phyloP scores from a whole-genome alignment of 2,113 vertebrate genomes.

The Cervus canadensis region DNA sequence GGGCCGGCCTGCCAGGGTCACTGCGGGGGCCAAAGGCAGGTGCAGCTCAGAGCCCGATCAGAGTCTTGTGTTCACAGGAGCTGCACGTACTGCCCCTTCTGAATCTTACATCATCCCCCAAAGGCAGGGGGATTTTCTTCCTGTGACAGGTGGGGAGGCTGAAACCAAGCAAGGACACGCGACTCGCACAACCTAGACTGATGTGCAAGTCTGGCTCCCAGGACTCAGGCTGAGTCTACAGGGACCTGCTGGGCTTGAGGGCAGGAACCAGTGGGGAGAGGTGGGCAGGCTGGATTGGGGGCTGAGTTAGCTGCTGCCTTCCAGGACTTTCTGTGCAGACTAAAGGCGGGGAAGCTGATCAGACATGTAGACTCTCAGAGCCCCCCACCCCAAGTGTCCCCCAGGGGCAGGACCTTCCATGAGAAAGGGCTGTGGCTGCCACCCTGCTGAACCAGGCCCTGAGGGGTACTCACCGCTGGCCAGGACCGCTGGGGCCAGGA shows the following conservation, averaged over 20 bases:
- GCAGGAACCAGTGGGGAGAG: neutral
- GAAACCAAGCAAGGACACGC: neutral
- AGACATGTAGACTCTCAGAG: neutral
- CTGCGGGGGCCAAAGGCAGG: rapidly evolving
- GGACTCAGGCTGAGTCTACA: neutral
- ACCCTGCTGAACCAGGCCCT: neutral
- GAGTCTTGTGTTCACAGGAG: neutral
- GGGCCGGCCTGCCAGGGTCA: neutral
- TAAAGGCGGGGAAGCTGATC: neutral
- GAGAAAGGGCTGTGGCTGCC: neutral
- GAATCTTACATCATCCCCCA: neutral
- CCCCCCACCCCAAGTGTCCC: neutral
- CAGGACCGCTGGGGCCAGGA: slow-evolving; percentile 84
- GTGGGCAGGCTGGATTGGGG: too few relatives aligned
- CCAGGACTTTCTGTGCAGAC: neutral
- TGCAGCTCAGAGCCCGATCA: neutral
- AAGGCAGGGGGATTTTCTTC: neutral
- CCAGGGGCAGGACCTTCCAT: neutral
- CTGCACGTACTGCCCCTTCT: neutral
- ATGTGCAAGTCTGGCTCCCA: neutral
- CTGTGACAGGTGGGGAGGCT: neutral
- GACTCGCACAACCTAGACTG: neutral
- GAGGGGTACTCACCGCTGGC: slow-evolving; percentile 84
- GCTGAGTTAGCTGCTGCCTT: neutral
- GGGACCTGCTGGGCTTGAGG: too few relatives aligned